Evolutionary conservation across 2,797 vertebrate species (phyloP).

Genomic region (Hafferia zeledoni): DNA sequence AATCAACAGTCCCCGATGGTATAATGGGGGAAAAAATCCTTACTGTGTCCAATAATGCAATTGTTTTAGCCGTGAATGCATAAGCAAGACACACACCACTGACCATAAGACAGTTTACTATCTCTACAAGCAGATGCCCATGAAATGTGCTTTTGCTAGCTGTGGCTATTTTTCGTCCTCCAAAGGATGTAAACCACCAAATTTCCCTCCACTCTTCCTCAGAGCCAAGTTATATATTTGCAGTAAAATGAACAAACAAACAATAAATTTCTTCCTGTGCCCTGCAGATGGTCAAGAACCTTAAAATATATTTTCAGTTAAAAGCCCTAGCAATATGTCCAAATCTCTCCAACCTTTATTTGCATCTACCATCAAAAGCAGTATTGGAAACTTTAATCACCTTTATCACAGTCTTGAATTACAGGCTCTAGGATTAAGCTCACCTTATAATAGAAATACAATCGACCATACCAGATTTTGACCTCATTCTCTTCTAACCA

Average conservation of each 20-base stretch:
- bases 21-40: not conserved
- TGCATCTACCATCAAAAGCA: not conserved
- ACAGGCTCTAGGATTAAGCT: not conserved
- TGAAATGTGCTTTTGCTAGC: not conserved
- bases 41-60: not conserved
- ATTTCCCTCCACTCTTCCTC: not conserved
- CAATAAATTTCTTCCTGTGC: not conserved
- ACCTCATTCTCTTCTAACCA: not conserved
- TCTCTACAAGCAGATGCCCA: not conserved
- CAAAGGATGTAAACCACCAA: not conserved
- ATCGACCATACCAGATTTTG: not conserved
- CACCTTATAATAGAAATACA: not conserved
- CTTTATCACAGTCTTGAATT: not conserved
- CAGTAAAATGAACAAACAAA: not conserved
- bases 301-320: not conserved
- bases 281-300: not conserved
- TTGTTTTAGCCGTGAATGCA: not conserved
- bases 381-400: not conserved
- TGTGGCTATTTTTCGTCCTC: not conserved
- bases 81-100: not conserved
- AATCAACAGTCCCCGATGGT: not conserved
- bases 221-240: not conserved
- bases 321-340: not conserved
- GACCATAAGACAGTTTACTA: not conserved
- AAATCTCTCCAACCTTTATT: not conserved